Base-by-base conservation (phyloP, 1,140 invertebrate genomes). In the Lerema accius region DNA sequence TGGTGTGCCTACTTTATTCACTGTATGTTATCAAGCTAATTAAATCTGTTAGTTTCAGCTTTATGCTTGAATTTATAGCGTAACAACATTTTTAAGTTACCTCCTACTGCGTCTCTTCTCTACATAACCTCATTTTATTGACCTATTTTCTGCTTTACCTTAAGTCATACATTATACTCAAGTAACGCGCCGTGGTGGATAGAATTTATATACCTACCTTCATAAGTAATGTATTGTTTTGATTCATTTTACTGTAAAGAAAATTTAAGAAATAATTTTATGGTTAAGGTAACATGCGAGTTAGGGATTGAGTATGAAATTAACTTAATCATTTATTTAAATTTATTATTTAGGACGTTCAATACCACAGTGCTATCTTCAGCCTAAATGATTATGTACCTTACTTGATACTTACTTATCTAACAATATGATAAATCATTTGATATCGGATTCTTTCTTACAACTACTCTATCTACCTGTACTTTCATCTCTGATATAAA, bases 81-180 rank as follows among this genome's bases (percentile, higher is more conserved):
- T 39, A 59, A 59, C 56, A 59, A 59, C 42, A 46, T 59, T 59
- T 59, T 59, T 59, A 59, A 59, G 42, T 39, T 59, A 58, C 56
- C 56, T 48, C 43, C 56, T 35, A 48, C 55, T 59, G 55, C 55
- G 55, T 45, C 43, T 59, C 55, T 58, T 58, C 53, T 46, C 55
- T 58, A 58, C 55, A 58, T 58, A 58, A 58, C 55, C 55, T 58
- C 55, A 46, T 58, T 37, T 58, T 58, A 58, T 58, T 58, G 55
- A 58, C 55, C 55, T 16, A 58, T 58, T 46, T 55, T 58, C 55
- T 46, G 55, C 15, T 46, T 58, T 58, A 58, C 55, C 55, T 58
- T 58, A 58, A 58, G 55, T 58, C 55, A 46, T 46, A 46, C 55
- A 43, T 58, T 58, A 43, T 58, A 46, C 42, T 48, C 55, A 59